Evolutionary conservation across 2,113 vertebrate species (phyloP), one percentile per base, ranked within the genome.

Genomic region (Sprattus sprattus): DNA sequence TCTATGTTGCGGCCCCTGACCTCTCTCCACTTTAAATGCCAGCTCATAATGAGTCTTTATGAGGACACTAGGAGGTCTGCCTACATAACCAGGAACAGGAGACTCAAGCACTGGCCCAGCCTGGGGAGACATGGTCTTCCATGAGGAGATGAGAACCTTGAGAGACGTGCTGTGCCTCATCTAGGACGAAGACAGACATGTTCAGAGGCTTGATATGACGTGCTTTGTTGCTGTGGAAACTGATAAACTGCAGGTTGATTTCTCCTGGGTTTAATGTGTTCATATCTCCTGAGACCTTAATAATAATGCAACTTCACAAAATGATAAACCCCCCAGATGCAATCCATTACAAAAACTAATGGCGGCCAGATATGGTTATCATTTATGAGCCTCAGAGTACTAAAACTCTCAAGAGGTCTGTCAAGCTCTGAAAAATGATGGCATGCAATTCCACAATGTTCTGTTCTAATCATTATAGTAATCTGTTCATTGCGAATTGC

Each of bases 161-260:
- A 28, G n/a, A 67, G 64, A 28, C 3, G n/a, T 7, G 1, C 64
- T 2, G n/a, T 67, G 64, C n/a, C 64, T 67, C 64, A 67, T 25
- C 25, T 28, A 1, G 8, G 64, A 0, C 10, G n/a, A n/a, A 10
- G 64, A 9, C 25, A 25, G 22, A 9, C n/a, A 15, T 54, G 50
- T 54, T 54, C 16, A 54, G 52, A 57, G 2, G 18, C 11, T 67
- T 67, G 25, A 67, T 67, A 13, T 25, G n/a, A n/a, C n/a, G 9
- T 67, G n/a, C n/a, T 67, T 28, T 67, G 64, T 67, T 67, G 64
- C 64, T 67, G 64, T 67, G 64, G 64, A 67, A 67, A 67, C 64
- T 25, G 64, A 28, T 25, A 67, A 60, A 28, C 64, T 67, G 64
- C n/a, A 25, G 25, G 25, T 67, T 67, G 28, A 7, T 28, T 25